phyloP scores from a whole-genome alignment of 2,797 vertebrate genomes.

The Enteromius trimaculatus region DNA sequence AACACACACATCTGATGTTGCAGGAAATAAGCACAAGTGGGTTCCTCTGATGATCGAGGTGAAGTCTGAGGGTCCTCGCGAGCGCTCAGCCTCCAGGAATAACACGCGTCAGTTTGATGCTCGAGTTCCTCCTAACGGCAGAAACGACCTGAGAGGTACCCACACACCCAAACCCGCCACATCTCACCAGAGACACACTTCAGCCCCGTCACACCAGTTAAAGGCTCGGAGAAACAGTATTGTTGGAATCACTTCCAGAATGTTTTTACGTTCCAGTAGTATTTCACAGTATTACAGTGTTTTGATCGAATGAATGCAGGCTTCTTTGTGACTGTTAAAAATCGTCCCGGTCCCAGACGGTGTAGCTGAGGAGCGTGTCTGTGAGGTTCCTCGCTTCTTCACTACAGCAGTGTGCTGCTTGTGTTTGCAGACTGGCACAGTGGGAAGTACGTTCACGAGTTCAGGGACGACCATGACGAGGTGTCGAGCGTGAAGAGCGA shows the following conservation, averaged over 20 bases:
- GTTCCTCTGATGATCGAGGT: slow-evolving; percentile 97
- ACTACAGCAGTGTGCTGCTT: neutral
- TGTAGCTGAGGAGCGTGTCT: too few relatives aligned
- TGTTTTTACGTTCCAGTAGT: neutral
- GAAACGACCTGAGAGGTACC: slow-evolving; percentile 91
- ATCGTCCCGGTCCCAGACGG: too few relatives aligned
- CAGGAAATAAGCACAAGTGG: slow-evolving; percentile 98
- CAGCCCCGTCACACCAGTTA: too few relatives aligned
- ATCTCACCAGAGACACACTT: too few relatives aligned
- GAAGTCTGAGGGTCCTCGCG: slow-evolving; percentile 93
- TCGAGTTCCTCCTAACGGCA: slow-evolving; percentile 84
- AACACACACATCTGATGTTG: neutral
- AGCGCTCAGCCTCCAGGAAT: slow-evolving; percentile 92
- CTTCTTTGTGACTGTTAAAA: neutral
- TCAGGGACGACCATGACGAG: slow-evolving; percentile 93
- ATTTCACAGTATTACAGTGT: neutral
- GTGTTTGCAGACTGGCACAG: slow-evolving; percentile 87
- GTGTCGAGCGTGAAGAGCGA: slow-evolving; percentile 98
- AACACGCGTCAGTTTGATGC: slow-evolving; percentile 90
- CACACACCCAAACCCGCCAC: slow-evolving; percentile 4
- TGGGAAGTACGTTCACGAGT: slow-evolving; percentile 91
- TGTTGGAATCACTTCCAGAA: too few relatives aligned
- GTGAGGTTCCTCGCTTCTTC: neutral
- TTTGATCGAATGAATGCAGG: neutral
- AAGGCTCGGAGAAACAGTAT: too few relatives aligned